A percentile compares a stretch with the other conserved stretches of the same genome.
Evolutionary conservation across 1,140 invertebrate genomes (phyloP).

Genomic region (Sitobion miscanthi): DNA sequence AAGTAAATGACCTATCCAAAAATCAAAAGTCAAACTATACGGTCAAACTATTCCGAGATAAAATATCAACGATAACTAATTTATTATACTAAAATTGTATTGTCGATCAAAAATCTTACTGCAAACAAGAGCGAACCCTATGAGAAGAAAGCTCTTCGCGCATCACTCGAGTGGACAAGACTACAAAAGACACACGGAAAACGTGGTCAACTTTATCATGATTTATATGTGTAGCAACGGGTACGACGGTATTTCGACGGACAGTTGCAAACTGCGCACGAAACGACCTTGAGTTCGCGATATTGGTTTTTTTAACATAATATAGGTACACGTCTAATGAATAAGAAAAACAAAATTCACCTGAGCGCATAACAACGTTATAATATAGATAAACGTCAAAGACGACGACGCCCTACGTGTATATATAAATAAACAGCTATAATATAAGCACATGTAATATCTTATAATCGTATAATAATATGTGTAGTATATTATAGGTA

Average conservation of each 20-base stretch:
- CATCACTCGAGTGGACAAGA: background rate
- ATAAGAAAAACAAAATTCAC: background rate
- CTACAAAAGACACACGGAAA: background rate
- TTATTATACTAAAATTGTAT: background rate
- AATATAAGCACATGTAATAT: background rate
- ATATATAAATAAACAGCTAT: background rate
- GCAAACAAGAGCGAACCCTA: background rate
- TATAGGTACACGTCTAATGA: background rate
- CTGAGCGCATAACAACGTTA: background rate
- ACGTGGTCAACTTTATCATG: background rate
- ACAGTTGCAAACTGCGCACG: background rate
- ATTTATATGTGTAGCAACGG: background rate
- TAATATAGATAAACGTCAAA: background rate
- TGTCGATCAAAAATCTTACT: background rate
- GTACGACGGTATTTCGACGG: background rate
- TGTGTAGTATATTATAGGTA: background rate
- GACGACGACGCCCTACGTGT: background rate
- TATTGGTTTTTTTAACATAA: background rate
- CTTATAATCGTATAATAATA: background rate
- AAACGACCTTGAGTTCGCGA: background rate
- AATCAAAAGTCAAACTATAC: too few relatives aligned
- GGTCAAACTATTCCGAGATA: background rate
- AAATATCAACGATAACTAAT: background rate
- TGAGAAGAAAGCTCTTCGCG: background rate
- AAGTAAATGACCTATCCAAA: background rate